Evolutionary conservation across 2,113 vertebrate genomes (phyloP), one percentile per base, ranked within the genome.

Genomic region (Symphodus melops): DNA sequence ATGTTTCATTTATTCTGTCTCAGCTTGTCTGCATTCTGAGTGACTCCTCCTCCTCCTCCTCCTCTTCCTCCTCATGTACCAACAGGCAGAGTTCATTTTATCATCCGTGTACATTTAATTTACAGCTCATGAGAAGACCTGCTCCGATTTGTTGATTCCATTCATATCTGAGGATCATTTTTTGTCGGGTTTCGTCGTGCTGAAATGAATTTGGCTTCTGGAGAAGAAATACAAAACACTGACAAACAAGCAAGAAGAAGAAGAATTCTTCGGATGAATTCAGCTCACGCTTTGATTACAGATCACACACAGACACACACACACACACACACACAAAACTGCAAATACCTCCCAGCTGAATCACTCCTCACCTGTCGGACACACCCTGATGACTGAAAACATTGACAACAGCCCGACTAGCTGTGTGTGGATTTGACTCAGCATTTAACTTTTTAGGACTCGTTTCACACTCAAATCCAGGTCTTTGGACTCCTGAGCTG

Each of bases 321-420:
- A 16, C 46, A 48, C 39, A 51, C 9, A 56, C 44, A 53, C 57
- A 37, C n/a, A 16, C 46, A 48, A 4, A 48, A 37, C 57, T 54
- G 53, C 53, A 68, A 49, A 77, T 82, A 6, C 37, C 63, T 58
- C 46, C n/a, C 0, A 5, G 51, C 1, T 68, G 79, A 82, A 58
- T 72, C 73, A 82, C 53, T 42, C 49, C 51, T 76, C 66, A 68
- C 65, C 67, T 81, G 72, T 59, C 9, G 39, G 57, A 72, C 57
- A 71, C 39, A 28, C 68, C 16, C 59, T 13, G 39, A 41, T 21
- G 48, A 67, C 11, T 44, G 21, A 48, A 48, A 16, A 44, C 42
- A 44, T 14, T 14, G 14, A 13, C 12, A 44, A 44, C 12, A 52
- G 28, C 28, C 1, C 28, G 49, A 56, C 20, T 25, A 19, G n/a